These are phyloP conservation scores for Cactoblastis cactorum DNA, from an alignment of 2,888 invertebrate genomes.

Conservation along the genomic window DNA sequence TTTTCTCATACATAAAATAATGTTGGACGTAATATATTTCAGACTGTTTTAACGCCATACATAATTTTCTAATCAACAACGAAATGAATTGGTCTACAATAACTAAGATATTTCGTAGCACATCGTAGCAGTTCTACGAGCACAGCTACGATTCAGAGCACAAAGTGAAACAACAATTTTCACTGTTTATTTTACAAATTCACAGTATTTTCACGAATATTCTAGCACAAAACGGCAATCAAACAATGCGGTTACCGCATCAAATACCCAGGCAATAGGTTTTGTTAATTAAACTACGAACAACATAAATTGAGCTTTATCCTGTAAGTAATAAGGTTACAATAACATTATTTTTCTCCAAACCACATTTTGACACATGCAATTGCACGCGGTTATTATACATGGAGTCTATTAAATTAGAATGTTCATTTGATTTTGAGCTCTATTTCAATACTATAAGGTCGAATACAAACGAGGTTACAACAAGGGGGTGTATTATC, in stretches of 20 bases:
- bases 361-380: slow-evolving; percentile 8
- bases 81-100: neutral
- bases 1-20: too few species aligned
- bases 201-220: neutral
- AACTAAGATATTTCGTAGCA: neutral
- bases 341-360: neutral
- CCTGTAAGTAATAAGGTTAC: neutral
- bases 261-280: neutral
- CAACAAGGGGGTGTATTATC: too few species aligned
- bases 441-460: neutral
- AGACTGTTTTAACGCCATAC: neutral
- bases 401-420: neutral
- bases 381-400: neutral
- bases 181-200: neutral
- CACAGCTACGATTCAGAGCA: neutral
- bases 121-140: neutral
- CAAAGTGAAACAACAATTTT: neutral
- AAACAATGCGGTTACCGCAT: neutral
- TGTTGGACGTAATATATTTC: too few species aligned
- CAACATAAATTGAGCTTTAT: neutral
- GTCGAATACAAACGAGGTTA: too few species aligned
- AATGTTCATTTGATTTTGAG: neutral
- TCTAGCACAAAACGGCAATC: neutral
- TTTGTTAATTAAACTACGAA: neutral
- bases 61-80: too few species aligned